Evolutionary conservation across 2,888 invertebrate genomes (phyloP).

Genomic region (Rhamphomyia laevipes): DNA sequence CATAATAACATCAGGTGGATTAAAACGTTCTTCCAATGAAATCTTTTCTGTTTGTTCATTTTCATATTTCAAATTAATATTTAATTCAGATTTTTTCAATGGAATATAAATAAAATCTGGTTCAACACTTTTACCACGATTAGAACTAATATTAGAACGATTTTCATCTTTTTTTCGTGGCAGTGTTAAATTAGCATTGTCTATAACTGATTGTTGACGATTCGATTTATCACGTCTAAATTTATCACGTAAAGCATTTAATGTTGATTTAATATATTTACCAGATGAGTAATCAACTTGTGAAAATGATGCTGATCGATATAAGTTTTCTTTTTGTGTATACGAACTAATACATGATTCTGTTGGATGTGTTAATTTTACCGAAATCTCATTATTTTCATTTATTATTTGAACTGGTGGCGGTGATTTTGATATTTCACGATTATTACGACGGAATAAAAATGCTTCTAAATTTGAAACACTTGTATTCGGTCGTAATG

Average conservation of each 20-base stretch:
- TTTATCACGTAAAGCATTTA: conserved; percentile 31
- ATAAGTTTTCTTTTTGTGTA: conserved; percentile 56
- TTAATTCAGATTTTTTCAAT: conserved; percentile 25
- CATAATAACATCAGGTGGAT: conserved; percentile 27
- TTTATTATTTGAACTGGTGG: conserved; percentile 15
- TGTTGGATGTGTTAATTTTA: conserved; percentile 24
- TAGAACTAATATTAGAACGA: conserved; percentile 11
- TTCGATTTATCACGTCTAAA: conserved; percentile 29
- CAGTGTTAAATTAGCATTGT: conserved; percentile 31
- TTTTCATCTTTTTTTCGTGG: conserved; percentile 30
- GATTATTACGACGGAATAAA: conserved; percentile 9
- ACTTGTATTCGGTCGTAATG: conserved; percentile 26
- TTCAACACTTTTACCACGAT: conserved; percentile 11
- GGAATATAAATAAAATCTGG: conserved; percentile 29
- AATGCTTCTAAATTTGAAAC: conserved; percentile 32
- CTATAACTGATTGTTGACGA: conserved; percentile 21
- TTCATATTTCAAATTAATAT: conserved; percentile 26
- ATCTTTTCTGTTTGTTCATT: conserved; percentile 20
- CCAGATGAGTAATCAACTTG: conserved; percentile 66
- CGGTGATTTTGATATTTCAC: conserved; percentile 26
- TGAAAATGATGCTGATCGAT: conserved; percentile 76
- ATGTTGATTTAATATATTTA: conserved; percentile 42
- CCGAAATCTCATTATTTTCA: conserved; percentile 2
- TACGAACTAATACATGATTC: conserved; percentile 51
- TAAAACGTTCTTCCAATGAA: conserved; percentile 26